A percentile compares a stretch with the other conserved stretches of the same genome.
Evolutionary conservation across 2,797 vertebrate genomes (phyloP).

Genomic region (Sebastes miniatus): DNA sequence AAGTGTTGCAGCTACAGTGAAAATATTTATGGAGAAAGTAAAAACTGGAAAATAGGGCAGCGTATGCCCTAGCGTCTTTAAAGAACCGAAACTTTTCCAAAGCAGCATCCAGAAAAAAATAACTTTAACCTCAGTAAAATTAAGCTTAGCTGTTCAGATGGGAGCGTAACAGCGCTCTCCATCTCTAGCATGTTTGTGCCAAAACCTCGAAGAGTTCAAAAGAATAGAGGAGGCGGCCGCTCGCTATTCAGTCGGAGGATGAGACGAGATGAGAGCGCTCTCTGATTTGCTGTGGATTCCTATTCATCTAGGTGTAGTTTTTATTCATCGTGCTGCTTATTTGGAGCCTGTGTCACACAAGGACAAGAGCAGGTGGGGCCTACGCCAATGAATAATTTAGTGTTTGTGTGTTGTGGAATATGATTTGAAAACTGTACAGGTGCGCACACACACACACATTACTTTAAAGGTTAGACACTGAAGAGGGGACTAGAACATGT

Average conservation of each 20-base stretch:
- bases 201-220: slow-evolving; percentile 57
- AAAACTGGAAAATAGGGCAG: slow-evolving; percentile 43
- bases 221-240: slow-evolving; percentile 36
- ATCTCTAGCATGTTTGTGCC: slow-evolving; percentile 31
- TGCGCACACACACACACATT: not conserved
- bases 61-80: slow-evolving; percentile 10
- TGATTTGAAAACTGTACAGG: not conserved
- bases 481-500: not conserved
- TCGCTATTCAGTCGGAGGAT: slow-evolving; percentile 49
- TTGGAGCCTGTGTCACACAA: slow-evolving; percentile 38
- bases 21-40: slow-evolving; percentile 11
- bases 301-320: slow-evolving; percentile 48
- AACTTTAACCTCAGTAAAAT: slow-evolving; percentile 29
- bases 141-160: slow-evolving; percentile 42
- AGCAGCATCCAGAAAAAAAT: not conserved
- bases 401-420: slow-evolving; percentile 19
- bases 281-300: slow-evolving; percentile 47
- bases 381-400: slow-evolving; percentile 42
- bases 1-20: slow-evolving; percentile 15
- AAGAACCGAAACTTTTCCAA: slow-evolving; percentile 16
- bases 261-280: slow-evolving; percentile 44
- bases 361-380: slow-evolving; percentile 54
- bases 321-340: slow-evolving; percentile 57
- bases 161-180: slow-evolving; percentile 8
- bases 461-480: slow-evolving; percentile 18